Percentiles rank a stretch among this genome's conserved stretches.
Conservation (phyloP, 2,113 vertebrate genomes). For the Osmerus eperlanus region DNA sequence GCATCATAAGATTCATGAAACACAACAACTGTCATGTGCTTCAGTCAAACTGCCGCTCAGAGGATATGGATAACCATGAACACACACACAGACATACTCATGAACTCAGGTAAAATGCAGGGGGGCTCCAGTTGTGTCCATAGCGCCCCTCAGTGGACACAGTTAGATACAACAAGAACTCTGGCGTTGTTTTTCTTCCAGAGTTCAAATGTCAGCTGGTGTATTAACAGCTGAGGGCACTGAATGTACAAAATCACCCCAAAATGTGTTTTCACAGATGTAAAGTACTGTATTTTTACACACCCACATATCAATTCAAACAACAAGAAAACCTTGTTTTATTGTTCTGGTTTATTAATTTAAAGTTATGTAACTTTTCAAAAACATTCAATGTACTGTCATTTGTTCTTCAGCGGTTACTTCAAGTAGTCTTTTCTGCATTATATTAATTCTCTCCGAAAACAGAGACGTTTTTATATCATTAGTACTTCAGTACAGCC, state of each 20-base stretch:
- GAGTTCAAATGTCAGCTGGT: neutral
- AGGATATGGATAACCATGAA: slow-evolving; percentile 12
- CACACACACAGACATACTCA: neutral
- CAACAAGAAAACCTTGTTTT: neutral
- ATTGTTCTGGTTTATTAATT: slow-evolving; percentile 34
- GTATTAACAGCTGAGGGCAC: no score
- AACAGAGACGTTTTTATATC: neutral
- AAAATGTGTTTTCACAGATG: no score
- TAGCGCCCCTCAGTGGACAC: slow-evolving; percentile 29
- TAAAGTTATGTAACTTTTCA: slow-evolving; percentile 6
- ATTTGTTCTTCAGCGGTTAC: neutral
- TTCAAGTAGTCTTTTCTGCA: neutral
- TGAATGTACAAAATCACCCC: no score
- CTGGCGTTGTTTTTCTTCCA: neutral
- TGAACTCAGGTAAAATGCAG: neutral
- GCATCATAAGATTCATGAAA: no score
- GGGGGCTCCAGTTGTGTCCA: neutral
- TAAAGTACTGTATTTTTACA: no score
- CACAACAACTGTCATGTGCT: neutral
- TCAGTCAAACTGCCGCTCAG: neutral
- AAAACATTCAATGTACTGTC: neutral
- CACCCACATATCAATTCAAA: neutral
- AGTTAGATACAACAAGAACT: neutral
- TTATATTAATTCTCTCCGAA: neutral
- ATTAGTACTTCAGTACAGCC: slow-evolving; percentile 21